Evolutionary conservation across 2,888 invertebrate genomes (phyloP).

Genomic region (Tupiocoris notatus): DNA sequence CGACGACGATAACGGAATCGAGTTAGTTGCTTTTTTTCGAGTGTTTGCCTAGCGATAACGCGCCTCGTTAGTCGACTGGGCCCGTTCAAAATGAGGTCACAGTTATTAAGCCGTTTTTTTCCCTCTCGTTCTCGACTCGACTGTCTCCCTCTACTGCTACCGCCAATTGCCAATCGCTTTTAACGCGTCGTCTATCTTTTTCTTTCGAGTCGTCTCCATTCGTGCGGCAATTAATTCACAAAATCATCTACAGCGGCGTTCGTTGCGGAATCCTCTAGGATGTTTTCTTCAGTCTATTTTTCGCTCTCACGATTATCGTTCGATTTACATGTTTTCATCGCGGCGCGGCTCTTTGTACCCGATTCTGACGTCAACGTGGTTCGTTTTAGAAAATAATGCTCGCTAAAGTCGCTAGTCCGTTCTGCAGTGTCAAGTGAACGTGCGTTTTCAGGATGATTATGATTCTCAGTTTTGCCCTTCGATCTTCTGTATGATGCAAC

Average conservation of each 20-base stretch:
- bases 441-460: no score
- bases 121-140: not conserved
- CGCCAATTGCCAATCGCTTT: not conserved
- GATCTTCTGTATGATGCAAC: not conserved
- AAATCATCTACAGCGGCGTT: not conserved
- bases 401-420: no score
- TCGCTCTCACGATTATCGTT: not conserved
- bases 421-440: no score
- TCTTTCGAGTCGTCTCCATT: not conserved
- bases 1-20: constrained; percentile 21
- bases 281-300: not conserved
- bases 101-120: constrained; percentile 20
- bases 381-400: no score
- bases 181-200: not conserved
- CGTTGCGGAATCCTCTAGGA: not conserved
- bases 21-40: not conserved
- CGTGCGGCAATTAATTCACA: not conserved
- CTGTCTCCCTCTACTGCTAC: not conserved
- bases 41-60: constrained; percentile 12
- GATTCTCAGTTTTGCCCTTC: no score
- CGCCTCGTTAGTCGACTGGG: constrained; percentile 6
- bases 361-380: not conserved
- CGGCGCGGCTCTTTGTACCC: not conserved
- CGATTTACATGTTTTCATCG: not conserved
- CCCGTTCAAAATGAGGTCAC: constrained; percentile 20